Evolutionary conservation across 2,797 vertebrate species (phyloP), one percentile per base, ranked within the genome.

Genomic region (Meda fulgida): DNA sequence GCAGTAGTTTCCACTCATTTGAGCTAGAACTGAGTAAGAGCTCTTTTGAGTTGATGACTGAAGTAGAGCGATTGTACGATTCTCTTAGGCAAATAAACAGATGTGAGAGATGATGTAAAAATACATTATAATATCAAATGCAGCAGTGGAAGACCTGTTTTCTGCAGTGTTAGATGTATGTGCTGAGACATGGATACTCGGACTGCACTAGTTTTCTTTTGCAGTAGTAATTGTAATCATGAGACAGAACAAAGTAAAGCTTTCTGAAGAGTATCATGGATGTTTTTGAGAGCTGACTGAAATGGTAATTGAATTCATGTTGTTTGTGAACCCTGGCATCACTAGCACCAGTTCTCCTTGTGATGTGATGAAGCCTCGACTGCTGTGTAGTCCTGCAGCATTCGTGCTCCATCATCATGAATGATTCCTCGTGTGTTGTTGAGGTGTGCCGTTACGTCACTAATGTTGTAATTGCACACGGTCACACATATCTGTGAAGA

Each of bases 1-100:
- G 66, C 60, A n/a, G 81, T 55, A 67, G 48, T 77, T 83, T 83
- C 81, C 81, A 77, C 46, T 76, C 31, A 53, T 69, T 77, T 67
- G 46, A 77, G 72, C 19, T 40, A 23, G 51, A 73, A 66, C 34
- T 26, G n/a, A 60, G 11, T 6, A 26, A 26, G n/a, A 16, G 36
- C 9, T 58, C 13, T 16, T 78, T 55, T 34, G 51, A 60, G 4
- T 7, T 43, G 46, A 26, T 11, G 31, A 78, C 36, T 13, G 51
- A 7, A 18, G 38, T 26, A 29, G 14, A 46, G 40, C n/a, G 34
- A 36, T 3, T 78, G 23, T 10, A 38, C 26, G n/a, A 29, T 18
- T 60, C 26, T 78, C 53, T 78, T 0, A 58, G 21, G 21, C 26
- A 78, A 19, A 65, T 65, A 65, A 73, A 63, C 55, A 1, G 38